Evolutionary conservation across 53 echinoderm and acorn worm species (phyloP), one percentile per base, ranked within the genome.

Genomic region (Stichopus horrens): DNA sequence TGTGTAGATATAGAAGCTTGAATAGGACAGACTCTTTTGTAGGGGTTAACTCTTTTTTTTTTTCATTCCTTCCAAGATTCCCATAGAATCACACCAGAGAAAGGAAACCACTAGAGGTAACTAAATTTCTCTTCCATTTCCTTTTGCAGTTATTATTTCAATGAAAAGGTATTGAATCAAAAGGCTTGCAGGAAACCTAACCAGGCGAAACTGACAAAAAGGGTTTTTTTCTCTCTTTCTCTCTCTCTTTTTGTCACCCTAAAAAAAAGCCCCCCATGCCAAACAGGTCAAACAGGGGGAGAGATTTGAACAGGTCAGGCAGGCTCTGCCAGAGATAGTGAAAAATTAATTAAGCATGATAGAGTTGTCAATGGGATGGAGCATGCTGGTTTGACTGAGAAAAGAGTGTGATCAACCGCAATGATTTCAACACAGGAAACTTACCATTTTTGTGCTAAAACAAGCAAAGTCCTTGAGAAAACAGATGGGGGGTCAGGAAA

Each of bases 311-410:
- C 79, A 79, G 79, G 55, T 54, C 55, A n/a, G 75, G 63, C 63
- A 63, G 63, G 23, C 52, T 79, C 19, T 52, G 54, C 54, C 55
- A 79, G 37, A 79, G 79, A 79, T 79, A 79, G 79, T 79, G 52
- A 13, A 79, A 79, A 79, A 79, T 79, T 79, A 79, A 79, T 79
- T 79, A 79, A 79, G 79, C 79, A 79, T 79, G 79, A 53, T 79
- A 18, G 52, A 53, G 53, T n/a, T 55, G 9, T 63, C 63, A 53
- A 79, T 54, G 18, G 79, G 79, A 79, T 53, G 79, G n/a, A 79
- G 55, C 53, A 53, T 52, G 52, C 18, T 23, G 23, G 23, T 75
- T 75, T 23, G 23, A 10, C 23, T 75, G 75, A 75, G 52, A 79
- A 9, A 55, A n/a, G 18, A 52, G 7, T 18, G 53, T 79, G 10